Evolutionary conservation across 2,888 invertebrate genomes (phyloP), one percentile per base, ranked within the genome.

Genomic region (Erynnis tages): DNA sequence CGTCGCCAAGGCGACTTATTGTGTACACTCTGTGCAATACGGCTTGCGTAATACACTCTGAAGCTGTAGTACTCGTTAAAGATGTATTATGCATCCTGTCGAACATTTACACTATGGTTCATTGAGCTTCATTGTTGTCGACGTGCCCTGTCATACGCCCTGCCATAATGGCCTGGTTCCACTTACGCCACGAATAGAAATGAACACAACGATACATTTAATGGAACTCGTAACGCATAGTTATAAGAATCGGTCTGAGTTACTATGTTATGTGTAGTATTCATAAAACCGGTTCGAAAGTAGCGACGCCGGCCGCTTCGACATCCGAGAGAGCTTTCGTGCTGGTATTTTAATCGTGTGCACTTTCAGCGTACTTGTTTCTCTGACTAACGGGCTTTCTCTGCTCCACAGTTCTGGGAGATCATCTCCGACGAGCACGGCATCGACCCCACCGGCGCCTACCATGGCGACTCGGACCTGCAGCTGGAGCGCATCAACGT

Each of bases 401-500:
- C 94, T 87, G 72, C 79, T 76, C 75, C 67, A 59, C 78, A 88
- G 68, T 83, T 90, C 92, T 97, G 97, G 97, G 97, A 98, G 91
- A 97, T 98, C 68, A 98, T 98, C 90, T 97, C 97, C 54, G 97
- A 97, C 78, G 97, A 97, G 90, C 97, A 97, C 81, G 97, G 97
- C 73, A 97, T 97, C 77, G 96, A 97, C 91, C 96, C 96, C 68
- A 96, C 96, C 65, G 97, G 97, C 56, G 94, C 95, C 49, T 97
- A 97, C 88, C 94, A 95, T 67, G 97, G 97, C 52, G 97, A 97
- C 84, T 96, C 95, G 43, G 97, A 97, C 82, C 91, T 97, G 67
- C 98, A 98, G 82, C 81, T 98, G 79, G 97, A 98, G 87, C 93
- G 98, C 81, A 98, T 98, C 83, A 96, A 96, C 82, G 97, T 98